Percentiles rank a stretch among this genome's conserved stretches.
Evolutionary conservation across 2,797 vertebrate genomes (phyloP).

Genomic region (Poeciliopsis presidionis): DNA sequence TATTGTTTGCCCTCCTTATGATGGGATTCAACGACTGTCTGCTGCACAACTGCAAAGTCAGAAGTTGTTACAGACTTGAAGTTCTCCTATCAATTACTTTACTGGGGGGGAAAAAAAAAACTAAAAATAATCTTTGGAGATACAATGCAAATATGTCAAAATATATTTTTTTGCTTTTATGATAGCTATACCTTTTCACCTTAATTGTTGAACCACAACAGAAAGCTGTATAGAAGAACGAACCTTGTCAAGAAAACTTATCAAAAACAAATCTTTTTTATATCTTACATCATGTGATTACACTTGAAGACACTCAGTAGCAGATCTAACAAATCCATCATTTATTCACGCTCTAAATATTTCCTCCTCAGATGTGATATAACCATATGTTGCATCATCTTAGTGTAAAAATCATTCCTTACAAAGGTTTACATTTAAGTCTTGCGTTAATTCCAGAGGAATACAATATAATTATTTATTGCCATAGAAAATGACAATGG

Average conservation of each 20-base stretch:
- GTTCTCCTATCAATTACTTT: neutral
- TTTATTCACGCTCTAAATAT: conserved; percentile 68
- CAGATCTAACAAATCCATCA: conserved; percentile 71
- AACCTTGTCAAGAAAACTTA: conserved; percentile 46
- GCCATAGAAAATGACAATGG: conserved; percentile 87
- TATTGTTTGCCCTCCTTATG: neutral
- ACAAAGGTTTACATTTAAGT: conserved; percentile 88
- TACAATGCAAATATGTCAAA: neutral
- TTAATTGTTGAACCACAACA: neutral
- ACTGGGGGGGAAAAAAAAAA: neutral
- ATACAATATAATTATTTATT: conserved; percentile 86
- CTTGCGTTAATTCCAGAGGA: conserved; percentile 88
- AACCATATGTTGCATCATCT: conserved; percentile 81
- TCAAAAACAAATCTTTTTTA: conserved; percentile 72
- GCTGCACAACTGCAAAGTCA: neutral
- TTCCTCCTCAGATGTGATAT: conserved; percentile 79
- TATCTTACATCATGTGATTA: conserved; percentile 76
- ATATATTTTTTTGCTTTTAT: neutral
- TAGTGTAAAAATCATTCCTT: conserved; percentile 88
- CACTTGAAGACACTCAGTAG: conserved; percentile 73
- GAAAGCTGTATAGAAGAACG: conserved; percentile 31
- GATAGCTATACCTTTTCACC: neutral
- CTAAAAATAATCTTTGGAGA: neutral
- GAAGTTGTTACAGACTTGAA: neutral
- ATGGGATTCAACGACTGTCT: neutral